Conservation (phyloP, 2,113 vertebrate species). For the Macrotus californicus region DNA sequence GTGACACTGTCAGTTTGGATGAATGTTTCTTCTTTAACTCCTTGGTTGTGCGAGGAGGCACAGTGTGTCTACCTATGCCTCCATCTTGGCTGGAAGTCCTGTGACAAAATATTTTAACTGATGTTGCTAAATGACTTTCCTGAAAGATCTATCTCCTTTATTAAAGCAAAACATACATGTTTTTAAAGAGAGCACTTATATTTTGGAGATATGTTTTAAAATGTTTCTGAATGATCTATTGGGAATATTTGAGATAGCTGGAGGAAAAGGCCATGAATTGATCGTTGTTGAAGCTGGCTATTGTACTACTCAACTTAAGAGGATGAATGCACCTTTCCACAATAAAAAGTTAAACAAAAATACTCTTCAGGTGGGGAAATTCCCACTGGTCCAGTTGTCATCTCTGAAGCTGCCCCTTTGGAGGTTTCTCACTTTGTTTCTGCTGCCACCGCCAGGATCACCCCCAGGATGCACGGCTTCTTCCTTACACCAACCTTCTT, state of each 20-base stretch:
- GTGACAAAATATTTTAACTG: conserved; percentile 19
- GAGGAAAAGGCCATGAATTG: not conserved
- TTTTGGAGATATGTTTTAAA: not conserved
- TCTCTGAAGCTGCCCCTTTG: not conserved
- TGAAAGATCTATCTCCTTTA: not conserved
- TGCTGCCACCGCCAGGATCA: not conserved
- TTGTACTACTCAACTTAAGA: not conserved
- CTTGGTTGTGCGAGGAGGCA: too few species aligned
- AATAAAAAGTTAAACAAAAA: not conserved
- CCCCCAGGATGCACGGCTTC: not conserved
- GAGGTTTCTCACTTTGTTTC: not conserved
- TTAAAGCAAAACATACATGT: not conserved
- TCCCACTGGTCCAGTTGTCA: not conserved
- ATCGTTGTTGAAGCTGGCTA: not conserved
- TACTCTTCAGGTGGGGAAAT: not conserved
- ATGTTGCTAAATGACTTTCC: not conserved
- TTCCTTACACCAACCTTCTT: not conserved
- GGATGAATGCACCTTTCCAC: not conserved
- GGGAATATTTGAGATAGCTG: not conserved
- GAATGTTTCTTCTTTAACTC: too few species aligned
- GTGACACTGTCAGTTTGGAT: too few species aligned
- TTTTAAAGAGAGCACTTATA: not conserved
- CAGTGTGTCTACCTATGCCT: too few species aligned
- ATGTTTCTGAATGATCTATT: not conserved
- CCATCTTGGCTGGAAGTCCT: too few species aligned